phyloP scores from a whole-genome alignment of 2,888 invertebrate genomes.

The Brachynemurus nebulosus region DNA sequence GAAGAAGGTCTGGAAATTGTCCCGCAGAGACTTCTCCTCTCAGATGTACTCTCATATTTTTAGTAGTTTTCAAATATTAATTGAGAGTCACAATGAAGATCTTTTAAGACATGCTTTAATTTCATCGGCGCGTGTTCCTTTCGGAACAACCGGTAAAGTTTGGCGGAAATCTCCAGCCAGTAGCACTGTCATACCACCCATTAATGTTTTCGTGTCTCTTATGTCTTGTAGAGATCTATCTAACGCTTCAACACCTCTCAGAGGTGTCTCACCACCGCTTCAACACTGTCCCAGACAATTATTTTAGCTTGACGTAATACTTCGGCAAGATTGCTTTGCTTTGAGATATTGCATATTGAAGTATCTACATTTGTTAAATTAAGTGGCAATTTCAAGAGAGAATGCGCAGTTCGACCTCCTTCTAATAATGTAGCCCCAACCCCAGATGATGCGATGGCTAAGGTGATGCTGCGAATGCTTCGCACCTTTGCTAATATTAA shows the following conservation, averaged over 20 bases:
- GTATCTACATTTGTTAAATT: slow-evolving; percentile 11
- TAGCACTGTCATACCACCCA: slow-evolving; percentile 8
- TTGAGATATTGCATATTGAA: slow-evolving; percentile 14
- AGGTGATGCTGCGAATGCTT: slow-evolving; percentile 21
- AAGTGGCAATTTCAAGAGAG: slow-evolving; percentile 25
- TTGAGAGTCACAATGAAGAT: slow-evolving; percentile 1
- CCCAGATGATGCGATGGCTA: slow-evolving; percentile 27
- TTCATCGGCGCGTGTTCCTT: slow-evolving; percentile 11
- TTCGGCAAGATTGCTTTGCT: slow-evolving; percentile 21
- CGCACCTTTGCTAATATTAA: slow-evolving; percentile 21
- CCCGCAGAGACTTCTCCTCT: too few species aligned
- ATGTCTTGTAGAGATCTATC: slow-evolving; percentile 22
- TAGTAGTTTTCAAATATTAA: slow-evolving; percentile 4
- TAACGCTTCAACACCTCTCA: slow-evolving; percentile 20
- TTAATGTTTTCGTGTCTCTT: slow-evolving; percentile 10
- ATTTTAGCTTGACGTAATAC: slow-evolving; percentile 13
- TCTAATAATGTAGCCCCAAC: slow-evolving; percentile 28
- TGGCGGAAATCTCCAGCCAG: slow-evolving; percentile 12
- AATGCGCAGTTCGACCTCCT: slow-evolving; percentile 26
- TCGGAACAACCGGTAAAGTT: slow-evolving; percentile 11
- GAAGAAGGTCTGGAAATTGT: background rate
- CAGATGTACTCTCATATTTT: slow-evolving; percentile 5
- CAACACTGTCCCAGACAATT: slow-evolving; percentile 23
- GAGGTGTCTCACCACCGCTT: slow-evolving; percentile 22
- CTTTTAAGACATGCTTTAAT: slow-evolving; percentile 10